Evolutionary conservation across 1,140 invertebrate species (phyloP).

Genomic region (Trachymyrmex septentrionalis): DNA sequence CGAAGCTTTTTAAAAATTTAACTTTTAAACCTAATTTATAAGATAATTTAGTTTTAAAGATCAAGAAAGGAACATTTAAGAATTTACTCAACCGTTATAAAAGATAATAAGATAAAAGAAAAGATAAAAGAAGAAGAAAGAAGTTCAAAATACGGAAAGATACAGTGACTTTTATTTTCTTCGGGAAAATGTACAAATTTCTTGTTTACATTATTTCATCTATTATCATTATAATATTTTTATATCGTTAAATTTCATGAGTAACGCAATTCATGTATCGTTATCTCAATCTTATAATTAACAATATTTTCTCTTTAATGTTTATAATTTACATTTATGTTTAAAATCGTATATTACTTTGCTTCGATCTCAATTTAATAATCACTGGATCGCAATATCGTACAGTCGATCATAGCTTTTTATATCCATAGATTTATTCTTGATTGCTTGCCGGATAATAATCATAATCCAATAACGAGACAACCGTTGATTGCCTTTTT

Average conservation of each 20-base stretch:
- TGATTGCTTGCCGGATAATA: conserved; percentile 33
- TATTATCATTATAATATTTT: background rate
- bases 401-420: background rate
- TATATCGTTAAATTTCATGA: background rate
- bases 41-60: background rate
- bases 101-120: background rate
- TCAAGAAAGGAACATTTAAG: background rate
- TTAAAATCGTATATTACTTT: background rate
- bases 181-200: background rate
- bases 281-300: conserved; percentile 9
- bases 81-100: too few species aligned
- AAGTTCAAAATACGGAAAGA: background rate
- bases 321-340: background rate
- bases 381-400: background rate
- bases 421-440: conserved; percentile 17
- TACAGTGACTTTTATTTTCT: too few species aligned
- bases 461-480: conserved; percentile 67
- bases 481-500: conserved; percentile 56
- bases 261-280: background rate
- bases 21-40: background rate
- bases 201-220: background rate
- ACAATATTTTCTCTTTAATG: background rate
- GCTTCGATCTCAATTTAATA: background rate
- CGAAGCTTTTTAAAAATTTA: background rate
- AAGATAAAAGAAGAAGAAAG: background rate